Evolutionary conservation across 2,113 vertebrate species (phyloP), one percentile per base, ranked within the genome.

Genomic region (Anhinga anhinga): DNA sequence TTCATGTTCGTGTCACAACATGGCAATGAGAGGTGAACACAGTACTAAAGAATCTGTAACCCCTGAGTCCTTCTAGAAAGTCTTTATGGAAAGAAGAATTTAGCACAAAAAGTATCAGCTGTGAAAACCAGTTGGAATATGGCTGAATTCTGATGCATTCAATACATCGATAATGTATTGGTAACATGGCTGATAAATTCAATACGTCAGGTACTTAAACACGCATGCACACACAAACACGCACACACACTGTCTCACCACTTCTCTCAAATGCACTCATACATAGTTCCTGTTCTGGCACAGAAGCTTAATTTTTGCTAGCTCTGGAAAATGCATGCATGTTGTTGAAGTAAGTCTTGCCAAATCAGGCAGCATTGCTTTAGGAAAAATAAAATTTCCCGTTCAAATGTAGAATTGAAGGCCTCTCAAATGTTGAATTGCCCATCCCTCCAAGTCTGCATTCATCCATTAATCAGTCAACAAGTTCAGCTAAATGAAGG

Each of bases 1-100:
- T 67, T 71, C 26, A 40, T 15, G 22, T 73, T 76, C 5, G 0
- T 82, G 74, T 56, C 7, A 6, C 59, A 89, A 84, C 81, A 58
- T 77, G 84, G 86, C n/a, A 91, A 45, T 49, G 9, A 80, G 50
- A 93, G 72, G 66, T 88, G 55, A 62, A 53, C 72, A 65, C 10
- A 71, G 36, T 88, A 58, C 63, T 91, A 79, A 93, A 93, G 40
- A 65, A 40, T 86, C 34, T 52, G 55, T 52, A 84, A 94, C 58
- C 77, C 78, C 88, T 88, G 58, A 96, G n/a, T 73, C 62, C 59
- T 92, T 95, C 82, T 92, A 89, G 93, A 86, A 88, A 90, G 72
- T 56, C 67, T 95, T 90, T 91, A 67, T 11, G 63, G 80, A 65
- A 42, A 86, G 50, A 11, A 94, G 26, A 80, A 95, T 49, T 59